phyloP scores from a whole-genome alignment of 2,888 invertebrate species.

The Conistra vaccinii region DNA sequence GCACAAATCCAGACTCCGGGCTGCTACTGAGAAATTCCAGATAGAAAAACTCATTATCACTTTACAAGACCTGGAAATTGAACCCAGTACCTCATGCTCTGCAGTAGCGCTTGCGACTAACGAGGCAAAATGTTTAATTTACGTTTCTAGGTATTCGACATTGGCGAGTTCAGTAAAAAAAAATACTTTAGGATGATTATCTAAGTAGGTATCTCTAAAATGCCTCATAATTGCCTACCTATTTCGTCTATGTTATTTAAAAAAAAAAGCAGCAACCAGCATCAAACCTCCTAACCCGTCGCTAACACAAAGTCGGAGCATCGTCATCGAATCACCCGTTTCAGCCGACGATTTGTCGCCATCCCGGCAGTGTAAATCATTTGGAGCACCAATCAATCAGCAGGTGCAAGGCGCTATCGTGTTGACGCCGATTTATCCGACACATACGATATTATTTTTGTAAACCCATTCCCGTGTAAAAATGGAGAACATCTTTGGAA shows the following conservation, averaged over 20 bases:
- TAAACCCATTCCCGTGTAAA: slow-evolving; percentile 27
- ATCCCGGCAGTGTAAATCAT: slow-evolving; percentile 61
- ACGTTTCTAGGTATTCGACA: too few relatives aligned
- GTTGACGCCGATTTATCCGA: slow-evolving; percentile 64
- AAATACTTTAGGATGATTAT: neutral
- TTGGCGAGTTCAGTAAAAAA: neutral
- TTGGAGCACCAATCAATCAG: slow-evolving; percentile 64
- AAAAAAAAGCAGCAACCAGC: neutral
- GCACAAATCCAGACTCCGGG: too few relatives aligned
- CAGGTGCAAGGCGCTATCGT: slow-evolving; percentile 63
- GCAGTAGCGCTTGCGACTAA: too few relatives aligned
- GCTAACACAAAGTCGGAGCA: slow-evolving; percentile 35
- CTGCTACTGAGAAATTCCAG: too few relatives aligned
- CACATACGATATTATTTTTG: slow-evolving; percentile 61
- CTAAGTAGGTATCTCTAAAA: neutral
- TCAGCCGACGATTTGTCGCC: slow-evolving; percentile 59
- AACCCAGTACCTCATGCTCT: too few relatives aligned
- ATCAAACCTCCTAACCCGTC: neutral
- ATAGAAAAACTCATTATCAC: too few relatives aligned
- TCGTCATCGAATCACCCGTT: slow-evolving; percentile 47
- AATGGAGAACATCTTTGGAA: slow-evolving; percentile 32
- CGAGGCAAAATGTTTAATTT: too few relatives aligned
- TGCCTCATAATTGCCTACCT: neutral
- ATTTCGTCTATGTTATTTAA: too few relatives aligned
- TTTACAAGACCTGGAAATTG: too few relatives aligned